A percentile compares a stretch with the other conserved stretches of the same genome.
These are phyloP conservation scores for Merodon equestris DNA, from an alignment of 2,888 invertebrate genomes.

Conservation along the genomic window DNA sequence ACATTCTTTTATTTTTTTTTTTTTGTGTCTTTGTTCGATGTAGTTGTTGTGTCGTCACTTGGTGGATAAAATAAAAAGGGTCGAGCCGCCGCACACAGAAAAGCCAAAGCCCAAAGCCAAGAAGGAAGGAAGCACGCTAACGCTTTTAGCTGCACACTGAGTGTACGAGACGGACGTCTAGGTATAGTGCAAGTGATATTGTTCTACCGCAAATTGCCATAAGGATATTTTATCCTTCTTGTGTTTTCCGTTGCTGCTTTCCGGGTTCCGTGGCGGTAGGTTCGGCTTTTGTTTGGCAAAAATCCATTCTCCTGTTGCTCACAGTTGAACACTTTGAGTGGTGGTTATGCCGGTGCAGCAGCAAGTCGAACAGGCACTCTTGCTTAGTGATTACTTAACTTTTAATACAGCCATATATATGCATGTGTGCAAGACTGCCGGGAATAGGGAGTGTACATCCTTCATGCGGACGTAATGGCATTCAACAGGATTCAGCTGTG, in stretches of 20 bases:
- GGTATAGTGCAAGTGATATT: conserved; percentile 34
- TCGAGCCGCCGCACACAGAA: conserved; percentile 3
- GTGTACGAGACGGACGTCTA: conserved; percentile 15
- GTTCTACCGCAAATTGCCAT: conserved; percentile 67
- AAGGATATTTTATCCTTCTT: conserved; percentile 63
- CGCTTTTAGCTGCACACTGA: conserved; percentile 60
- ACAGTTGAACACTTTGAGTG: conserved; percentile 25
- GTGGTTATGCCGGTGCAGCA: neutral
- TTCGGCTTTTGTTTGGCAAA: conserved; percentile 64
- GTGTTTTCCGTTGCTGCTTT: conserved; percentile 11
- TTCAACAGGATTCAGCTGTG: conserved; percentile 59
- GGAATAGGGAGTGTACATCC: conserved; percentile 10
- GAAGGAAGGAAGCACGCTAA: conserved; percentile 63
- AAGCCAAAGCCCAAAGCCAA: conserved; percentile 46
- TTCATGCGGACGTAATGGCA: conserved; percentile 56
- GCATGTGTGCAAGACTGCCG: conserved; percentile 16
- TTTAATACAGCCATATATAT: conserved; percentile 53
- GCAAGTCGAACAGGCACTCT: conserved; percentile 45
- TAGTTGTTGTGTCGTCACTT: neutral
- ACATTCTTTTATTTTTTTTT: too few relatives aligned
- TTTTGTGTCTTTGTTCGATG: neutral
- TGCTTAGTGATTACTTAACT: conserved; percentile 62
- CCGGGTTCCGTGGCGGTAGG: conserved; percentile 17
- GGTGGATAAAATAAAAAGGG: conserved; percentile 8
- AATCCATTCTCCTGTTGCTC: conserved; percentile 63